Evolutionary conservation across 1,140 invertebrate genomes (phyloP), one percentile per base, ranked within the genome.

Genomic region (Sitobion miscanthi): DNA sequence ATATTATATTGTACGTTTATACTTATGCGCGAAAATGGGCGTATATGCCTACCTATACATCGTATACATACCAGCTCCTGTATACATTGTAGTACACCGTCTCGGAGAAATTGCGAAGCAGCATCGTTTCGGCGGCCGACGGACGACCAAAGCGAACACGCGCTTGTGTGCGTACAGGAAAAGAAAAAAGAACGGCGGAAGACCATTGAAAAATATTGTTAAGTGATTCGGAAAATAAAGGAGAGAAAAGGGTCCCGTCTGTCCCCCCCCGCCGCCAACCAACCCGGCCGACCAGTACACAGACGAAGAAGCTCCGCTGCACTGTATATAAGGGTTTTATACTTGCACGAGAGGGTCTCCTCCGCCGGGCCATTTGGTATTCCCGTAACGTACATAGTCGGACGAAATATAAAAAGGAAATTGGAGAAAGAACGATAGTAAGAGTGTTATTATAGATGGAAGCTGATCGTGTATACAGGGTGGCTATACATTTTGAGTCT

Each of bases 181-280:
- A n/a, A 47, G n/a, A 77, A 77, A 77, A 62, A 77, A 77, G 30
- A n/a, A 77, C 20, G 62, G 38, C 82, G 90, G 45, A 83, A 92
- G 69, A 77, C 77, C 91, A n/a, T 92, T 83, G 91, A 92, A 92
- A 91, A 92, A 91, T 92, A 92, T 83, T 92, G 91, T 92, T 92
- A 92, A 92, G 91, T 92, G 91, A 92, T 92, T 92, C 45, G 91
- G 91, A 92, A 92, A 92, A 92, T 92, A 92, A 92, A 92, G 91
- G 77, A 92, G n/a, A 82, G 47, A 89, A 91, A 92, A 92, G 91
- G 69, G 91, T 92, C 62, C 47, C 42, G 23, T 86, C 83, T 45
- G 21, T 45, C 42, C 8, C 6, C 14, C 11, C 11, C 25, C 47
- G 0, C n/a, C 30, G 9, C 25, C 45, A 35, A 11, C n/a, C n/a